Evolutionary conservation across 2,888 invertebrate genomes (phyloP), one percentile per base, ranked within the genome.

Genomic region (Noctua janthina): DNA sequence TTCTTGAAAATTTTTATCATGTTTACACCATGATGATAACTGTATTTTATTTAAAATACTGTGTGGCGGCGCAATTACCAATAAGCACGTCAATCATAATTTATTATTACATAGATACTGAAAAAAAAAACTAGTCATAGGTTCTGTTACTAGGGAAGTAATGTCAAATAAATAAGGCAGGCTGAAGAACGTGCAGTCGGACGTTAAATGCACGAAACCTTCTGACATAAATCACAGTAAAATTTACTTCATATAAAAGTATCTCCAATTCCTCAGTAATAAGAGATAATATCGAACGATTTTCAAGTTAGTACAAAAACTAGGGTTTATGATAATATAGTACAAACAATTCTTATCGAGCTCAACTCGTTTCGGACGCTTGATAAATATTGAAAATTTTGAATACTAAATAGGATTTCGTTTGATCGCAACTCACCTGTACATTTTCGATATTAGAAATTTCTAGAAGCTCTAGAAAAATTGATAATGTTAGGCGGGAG

Each of bases 101-200:
- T 64, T 35, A 8, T 35, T 35, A 35, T 35, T 64, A 39, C 20
- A 64, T 35, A 35, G 17, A 20, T 39, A 11, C 39, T 64, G 8
- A 10, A 64, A 29, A 35, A 35, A 8, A 64, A 15, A 15, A 29
- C 15, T 62, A 62, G 29, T 29, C 13, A 29, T 62, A 29, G 13
- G n/a, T 59, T 59, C n/a, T 11, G n/a, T 59, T 51, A 51, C 3
- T 7, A 1, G 35, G 20, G 20, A 73, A 68, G 5, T 59, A 46
- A n/a, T 69, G 74, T 79, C 49, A 54, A 64, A 70, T 75, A 39
- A 64, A 79, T 23, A 64, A 80, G 75, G 54, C 35, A 80, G n/a
- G 8, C 2, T 35, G n/a, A 3, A 15, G n/a, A 49, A 46, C 51
- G 8, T 79, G 80, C 68, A 54, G 17, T 35, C 20, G 43, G 51